Conservation (phyloP, 2,113 vertebrate genomes). For the Pituophis catenifer region DNA sequence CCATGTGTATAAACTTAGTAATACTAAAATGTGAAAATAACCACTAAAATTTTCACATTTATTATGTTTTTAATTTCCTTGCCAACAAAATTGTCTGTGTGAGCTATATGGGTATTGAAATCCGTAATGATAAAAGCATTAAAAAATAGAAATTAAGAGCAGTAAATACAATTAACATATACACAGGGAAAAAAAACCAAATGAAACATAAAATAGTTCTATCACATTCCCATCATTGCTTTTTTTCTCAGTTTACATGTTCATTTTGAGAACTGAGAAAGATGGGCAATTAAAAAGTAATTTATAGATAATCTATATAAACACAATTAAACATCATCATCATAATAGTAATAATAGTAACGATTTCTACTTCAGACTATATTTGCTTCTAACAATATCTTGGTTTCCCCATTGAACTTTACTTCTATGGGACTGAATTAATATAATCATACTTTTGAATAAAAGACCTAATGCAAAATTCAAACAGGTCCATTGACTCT, state of each 20-base stretch:
- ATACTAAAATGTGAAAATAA: neutral
- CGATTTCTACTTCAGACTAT: neutral
- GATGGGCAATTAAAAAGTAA: neutral
- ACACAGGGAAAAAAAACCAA: neutral
- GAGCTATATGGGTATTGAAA: neutral
- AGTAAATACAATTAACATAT: neutral
- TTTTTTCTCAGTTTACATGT: neutral
- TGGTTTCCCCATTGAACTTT: neutral
- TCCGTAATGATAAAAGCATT: neutral
- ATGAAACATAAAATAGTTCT: neutral
- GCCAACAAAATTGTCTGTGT: neutral
- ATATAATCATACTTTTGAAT: neutral
- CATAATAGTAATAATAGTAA: neutral
- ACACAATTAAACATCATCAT: neutral
- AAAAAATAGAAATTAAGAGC: neutral
- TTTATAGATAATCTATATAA: constrained; percentile 2
- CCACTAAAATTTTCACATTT: neutral
- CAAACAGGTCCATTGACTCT: neutral
- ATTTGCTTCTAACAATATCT: neutral
- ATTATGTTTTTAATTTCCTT: neutral
- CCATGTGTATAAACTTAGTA: neutral
- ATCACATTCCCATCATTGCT: neutral
- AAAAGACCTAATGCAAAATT: neutral
- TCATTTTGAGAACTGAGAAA: constrained; percentile 8
- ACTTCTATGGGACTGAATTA: neutral